Percentiles rank a stretch among this genome's conserved stretches.
phyloP scores from a whole-genome alignment of 1,140 invertebrate genomes.

The Probaryconus sp. region DNA sequence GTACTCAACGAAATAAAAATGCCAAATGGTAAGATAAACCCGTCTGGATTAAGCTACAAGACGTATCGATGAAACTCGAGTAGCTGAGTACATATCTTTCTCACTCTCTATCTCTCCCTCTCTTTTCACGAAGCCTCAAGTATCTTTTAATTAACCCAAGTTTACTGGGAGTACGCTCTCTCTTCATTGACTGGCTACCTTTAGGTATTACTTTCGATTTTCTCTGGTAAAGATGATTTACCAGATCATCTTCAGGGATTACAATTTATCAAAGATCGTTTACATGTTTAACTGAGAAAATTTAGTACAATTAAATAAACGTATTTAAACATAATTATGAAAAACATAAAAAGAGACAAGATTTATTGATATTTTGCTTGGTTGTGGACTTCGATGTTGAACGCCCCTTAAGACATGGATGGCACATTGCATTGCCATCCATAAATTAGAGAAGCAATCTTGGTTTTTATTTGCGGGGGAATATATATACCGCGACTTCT shows the following conservation, averaged over 20 bases:
- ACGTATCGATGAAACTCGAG: conserved; percentile 15
- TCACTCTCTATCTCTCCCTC: no score
- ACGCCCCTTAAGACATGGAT: no score
- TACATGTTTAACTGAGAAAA: no score
- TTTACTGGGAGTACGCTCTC: conserved; percentile 12
- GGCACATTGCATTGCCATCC: conserved; percentile 43
- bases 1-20: not conserved
- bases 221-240: no score
- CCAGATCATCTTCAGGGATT: no score
- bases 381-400: no score
- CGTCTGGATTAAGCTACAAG: conserved; percentile 5
- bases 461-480: conserved; percentile 51
- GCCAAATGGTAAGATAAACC: conserved; percentile 5
- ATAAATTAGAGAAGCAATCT: conserved; percentile 58
- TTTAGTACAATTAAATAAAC: no score
- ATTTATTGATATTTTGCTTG: no score
- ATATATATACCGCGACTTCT: conserved; percentile 20
- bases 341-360: no score
- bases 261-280: no score
- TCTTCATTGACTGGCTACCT: conserved; percentile 43
- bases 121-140: conserved; percentile 8
- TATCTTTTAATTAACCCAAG: conserved; percentile 46
- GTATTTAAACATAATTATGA: no score
- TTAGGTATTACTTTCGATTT: conserved; percentile 3
- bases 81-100: conserved; percentile 12